These are phyloP conservation scores for Temnothorax nylanderi DNA, from an alignment of 1,140 invertebrate species.

Conservation along the genomic window DNA sequence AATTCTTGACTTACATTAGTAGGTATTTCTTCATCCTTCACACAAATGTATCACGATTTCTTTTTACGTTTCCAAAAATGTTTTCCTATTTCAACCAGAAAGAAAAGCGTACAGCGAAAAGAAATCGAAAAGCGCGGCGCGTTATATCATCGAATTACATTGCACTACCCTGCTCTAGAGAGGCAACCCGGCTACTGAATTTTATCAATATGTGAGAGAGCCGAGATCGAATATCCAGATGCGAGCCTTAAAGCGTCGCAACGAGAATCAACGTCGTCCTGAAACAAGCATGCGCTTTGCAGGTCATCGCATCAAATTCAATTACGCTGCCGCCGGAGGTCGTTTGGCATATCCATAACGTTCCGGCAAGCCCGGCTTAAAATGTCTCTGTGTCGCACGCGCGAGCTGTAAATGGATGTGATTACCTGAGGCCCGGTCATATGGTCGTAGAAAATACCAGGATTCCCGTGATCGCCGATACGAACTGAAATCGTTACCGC, in stretches of 20 bases:
- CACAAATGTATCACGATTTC: not conserved
- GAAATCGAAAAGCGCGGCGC: not conserved
- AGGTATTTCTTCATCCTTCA: not conserved
- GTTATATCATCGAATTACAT: not conserved
- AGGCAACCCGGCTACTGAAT: not conserved
- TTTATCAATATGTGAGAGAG: slow-evolving; percentile 22
- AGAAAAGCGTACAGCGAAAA: not conserved
- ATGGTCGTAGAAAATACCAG: slow-evolving; percentile 15
- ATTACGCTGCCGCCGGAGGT: slow-evolving; percentile 47
- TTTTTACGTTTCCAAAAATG: not conserved
- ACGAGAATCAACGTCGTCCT: slow-evolving; percentile 32
- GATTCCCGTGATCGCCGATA: not conserved
- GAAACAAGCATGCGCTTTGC: slow-evolving; percentile 39
- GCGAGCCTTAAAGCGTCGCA: slow-evolving; percentile 7
- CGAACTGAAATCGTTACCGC: slow-evolving; percentile 41
- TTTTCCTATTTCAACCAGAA: not conserved
- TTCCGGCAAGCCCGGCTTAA: slow-evolving; percentile 29
- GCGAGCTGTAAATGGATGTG: not conserved
- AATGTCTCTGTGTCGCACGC: slow-evolving; percentile 23
- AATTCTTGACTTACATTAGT: not conserved
- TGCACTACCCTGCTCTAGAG: not conserved
- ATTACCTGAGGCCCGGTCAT: not conserved
- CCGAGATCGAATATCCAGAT: slow-evolving; percentile 2
- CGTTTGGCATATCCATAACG: slow-evolving; percentile 55
- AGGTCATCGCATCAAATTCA: slow-evolving; percentile 60